Conservation (phyloP, 2,113 vertebrate genomes). For the Antigone vipio region DNA sequence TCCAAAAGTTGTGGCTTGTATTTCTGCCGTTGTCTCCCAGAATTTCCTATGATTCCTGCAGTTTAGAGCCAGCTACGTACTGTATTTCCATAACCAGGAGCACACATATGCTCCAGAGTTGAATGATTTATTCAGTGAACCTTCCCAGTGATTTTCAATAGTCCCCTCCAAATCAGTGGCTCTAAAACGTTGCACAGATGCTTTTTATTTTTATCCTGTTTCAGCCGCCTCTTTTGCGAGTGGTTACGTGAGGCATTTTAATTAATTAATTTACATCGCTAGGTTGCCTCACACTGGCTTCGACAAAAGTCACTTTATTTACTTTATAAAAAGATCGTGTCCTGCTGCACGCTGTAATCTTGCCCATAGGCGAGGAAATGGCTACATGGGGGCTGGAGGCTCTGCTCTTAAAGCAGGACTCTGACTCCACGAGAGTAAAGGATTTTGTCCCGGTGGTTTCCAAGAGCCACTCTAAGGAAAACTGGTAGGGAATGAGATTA, state of each 20-base stretch:
- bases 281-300: conserved; percentile 10
- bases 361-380: background rate
- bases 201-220: background rate
- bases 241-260: background rate
- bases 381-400: background rate
- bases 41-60: background rate
- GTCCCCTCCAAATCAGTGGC: background rate
- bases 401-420: background rate
- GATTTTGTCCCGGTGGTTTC: conserved; percentile 11
- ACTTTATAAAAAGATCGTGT: background rate
- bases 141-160: background rate
- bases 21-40: background rate
- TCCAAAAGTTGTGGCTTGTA: background rate
- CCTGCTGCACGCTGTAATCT: background rate
- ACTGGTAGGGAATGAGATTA: background rate
- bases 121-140: background rate
- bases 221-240: background rate
- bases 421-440: background rate
- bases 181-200: background rate
- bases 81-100: background rate
- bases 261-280: background rate
- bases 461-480: background rate
- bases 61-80: background rate
- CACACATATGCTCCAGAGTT: background rate
- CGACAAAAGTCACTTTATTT: conserved; percentile 40